Conservation (phyloP, 2,113 vertebrate species). For the Istiophorus platypterus region DNA sequence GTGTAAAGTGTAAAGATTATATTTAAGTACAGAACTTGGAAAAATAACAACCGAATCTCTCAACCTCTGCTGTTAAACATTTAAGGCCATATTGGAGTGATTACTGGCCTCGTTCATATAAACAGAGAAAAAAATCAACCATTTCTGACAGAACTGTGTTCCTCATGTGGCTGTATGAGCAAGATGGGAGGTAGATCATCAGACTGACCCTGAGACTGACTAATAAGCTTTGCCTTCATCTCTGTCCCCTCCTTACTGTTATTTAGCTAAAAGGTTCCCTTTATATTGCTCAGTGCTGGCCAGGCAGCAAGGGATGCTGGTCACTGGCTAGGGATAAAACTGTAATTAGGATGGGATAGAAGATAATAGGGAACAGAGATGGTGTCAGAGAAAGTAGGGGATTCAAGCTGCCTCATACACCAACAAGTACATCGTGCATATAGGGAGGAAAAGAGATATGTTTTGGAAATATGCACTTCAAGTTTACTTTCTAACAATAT, state of each 20-base stretch:
- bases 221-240: slow-evolving; percentile 34
- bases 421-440: background rate
- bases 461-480: background rate
- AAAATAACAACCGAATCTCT: too few species aligned
- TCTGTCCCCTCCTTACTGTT: background rate
- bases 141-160: too few species aligned
- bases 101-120: too few species aligned
- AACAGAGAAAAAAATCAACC: too few species aligned
- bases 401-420: background rate
- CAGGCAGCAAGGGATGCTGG: background rate
- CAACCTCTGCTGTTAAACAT: too few species aligned
- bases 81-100: background rate
- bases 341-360: slow-evolving; percentile 33
- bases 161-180: background rate
- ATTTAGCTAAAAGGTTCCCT: slow-evolving; percentile 9
- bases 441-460: background rate
- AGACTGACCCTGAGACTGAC: slow-evolving; percentile 26
- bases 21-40: too few species aligned
- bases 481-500: background rate
- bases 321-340: slow-evolving; percentile 36
- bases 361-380: slow-evolving; percentile 7
- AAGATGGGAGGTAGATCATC: background rate
- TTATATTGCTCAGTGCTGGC: background rate
- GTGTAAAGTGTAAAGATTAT: too few species aligned
- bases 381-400: background rate